Percentiles rank a stretch among this genome's conserved stretches.
Evolutionary conservation across 2,113 vertebrate genomes (phyloP).

Genomic region (Hucho hucho): DNA sequence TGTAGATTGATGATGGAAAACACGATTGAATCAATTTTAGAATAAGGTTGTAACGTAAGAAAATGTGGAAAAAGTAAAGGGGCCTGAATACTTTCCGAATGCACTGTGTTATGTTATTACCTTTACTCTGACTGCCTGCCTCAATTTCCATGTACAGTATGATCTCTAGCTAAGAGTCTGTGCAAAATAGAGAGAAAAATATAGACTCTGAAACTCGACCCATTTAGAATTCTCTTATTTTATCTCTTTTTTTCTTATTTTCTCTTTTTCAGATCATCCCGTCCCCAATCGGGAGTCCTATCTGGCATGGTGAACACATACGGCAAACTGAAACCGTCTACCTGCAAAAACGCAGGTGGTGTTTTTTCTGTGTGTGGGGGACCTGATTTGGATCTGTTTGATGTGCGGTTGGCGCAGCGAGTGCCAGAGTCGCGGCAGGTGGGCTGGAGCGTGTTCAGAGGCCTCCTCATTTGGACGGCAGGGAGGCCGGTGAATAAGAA

Average conservation of each 20-base stretch:
- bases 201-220: too few species aligned
- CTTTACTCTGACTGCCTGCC: neutral
- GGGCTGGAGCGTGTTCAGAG: constrained; percentile 67
- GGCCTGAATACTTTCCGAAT: too few species aligned
- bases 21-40: too few species aligned
- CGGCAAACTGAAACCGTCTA: constrained; percentile 48
- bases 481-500: constrained; percentile 43
- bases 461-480: constrained; percentile 41
- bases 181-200: too few species aligned
- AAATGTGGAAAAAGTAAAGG: too few species aligned
- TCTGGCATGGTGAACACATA: constrained; percentile 31
- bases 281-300: constrained; percentile 30
- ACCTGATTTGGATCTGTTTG: constrained; percentile 46
- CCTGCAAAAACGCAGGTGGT: constrained; percentile 60
- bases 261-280: constrained; percentile 6
- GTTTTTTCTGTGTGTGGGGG: constrained; percentile 19
- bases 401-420: constrained; percentile 61
- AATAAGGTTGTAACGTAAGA: too few species aligned
- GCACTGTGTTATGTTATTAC: neutral
- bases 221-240: too few species aligned
- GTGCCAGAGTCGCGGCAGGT: constrained; percentile 60
- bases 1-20: too few species aligned
- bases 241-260: too few species aligned
- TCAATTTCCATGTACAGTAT: constrained; percentile 10
- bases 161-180: neutral